Evolutionary conservation across 2,113 vertebrate genomes (phyloP).

Genomic region (Chamaetylas fuelleborni): DNA sequence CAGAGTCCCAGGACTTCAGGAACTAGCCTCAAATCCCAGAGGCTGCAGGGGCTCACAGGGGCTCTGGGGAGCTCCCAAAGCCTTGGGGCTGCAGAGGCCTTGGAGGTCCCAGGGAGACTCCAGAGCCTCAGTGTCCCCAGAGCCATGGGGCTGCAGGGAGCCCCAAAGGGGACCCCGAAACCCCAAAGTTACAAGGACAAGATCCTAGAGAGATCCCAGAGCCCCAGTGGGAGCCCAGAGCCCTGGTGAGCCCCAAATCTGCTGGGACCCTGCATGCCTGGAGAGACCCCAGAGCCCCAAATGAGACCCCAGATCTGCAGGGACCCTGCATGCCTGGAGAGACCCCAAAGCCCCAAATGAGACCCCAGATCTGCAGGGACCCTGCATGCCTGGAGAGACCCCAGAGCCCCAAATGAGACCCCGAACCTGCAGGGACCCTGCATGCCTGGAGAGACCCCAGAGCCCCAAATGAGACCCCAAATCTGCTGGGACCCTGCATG

Average conservation of each 20-base stretch:
- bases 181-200: too few relatives aligned
- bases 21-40: too few relatives aligned
- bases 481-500: too few relatives aligned
- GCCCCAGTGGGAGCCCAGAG: not conserved
- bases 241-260: not conserved
- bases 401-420: too few relatives aligned
- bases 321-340: too few relatives aligned
- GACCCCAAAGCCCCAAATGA: too few relatives aligned
- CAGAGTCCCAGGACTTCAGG: not conserved
- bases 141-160: not conserved
- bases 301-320: too few relatives aligned
- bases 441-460: too few relatives aligned
- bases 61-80: not conserved
- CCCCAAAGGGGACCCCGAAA: not conserved
- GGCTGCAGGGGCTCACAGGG: not conserved
- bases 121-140: not conserved
- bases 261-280: not conserved
- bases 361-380: too few relatives aligned
- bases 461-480: too few relatives aligned
- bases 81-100: not conserved
- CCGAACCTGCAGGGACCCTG: too few relatives aligned
- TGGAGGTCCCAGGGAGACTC: fast-evolving
- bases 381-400: too few relatives aligned
- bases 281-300: not conserved
- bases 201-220: not conserved